A percentile compares a stretch with the other conserved stretches of the same genome.
These are phyloP conservation scores for Clitarchus hookeri DNA, from an alignment of 2,888 invertebrate genomes.

Conservation along the genomic window DNA sequence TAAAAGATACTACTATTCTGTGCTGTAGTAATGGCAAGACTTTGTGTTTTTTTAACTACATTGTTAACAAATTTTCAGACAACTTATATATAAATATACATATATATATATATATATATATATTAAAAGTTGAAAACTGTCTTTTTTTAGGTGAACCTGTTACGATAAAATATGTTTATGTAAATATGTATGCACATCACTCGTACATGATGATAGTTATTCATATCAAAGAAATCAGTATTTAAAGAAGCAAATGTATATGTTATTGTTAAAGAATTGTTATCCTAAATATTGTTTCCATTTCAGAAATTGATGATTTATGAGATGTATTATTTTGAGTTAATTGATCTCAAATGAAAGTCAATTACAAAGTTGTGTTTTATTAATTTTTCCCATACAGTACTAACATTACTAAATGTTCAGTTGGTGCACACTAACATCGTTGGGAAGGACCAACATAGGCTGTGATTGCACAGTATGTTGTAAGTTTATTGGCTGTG, in stretches of 20 bases:
- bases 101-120: slow-evolving; percentile 25
- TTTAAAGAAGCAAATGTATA: slow-evolving; percentile 11
- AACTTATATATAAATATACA: slow-evolving; percentile 22
- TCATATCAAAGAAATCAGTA: slow-evolving; percentile 14
- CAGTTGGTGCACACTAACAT: not conserved
- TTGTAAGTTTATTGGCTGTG: too few relatives aligned
- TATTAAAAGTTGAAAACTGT: not conserved
- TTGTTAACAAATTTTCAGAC: slow-evolving; percentile 24
- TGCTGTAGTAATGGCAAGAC: slow-evolving; percentile 7
- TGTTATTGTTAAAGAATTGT: slow-evolving; percentile 3
- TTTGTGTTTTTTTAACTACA: slow-evolving; percentile 16
- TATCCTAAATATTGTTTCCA: slow-evolving; percentile 18
- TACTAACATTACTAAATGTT: not conserved
- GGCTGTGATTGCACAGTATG: too few relatives aligned
- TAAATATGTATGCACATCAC: slow-evolving; percentile 28
- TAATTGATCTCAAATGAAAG: slow-evolving; percentile 23
- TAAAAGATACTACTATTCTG: not conserved
- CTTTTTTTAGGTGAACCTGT: slow-evolving; percentile 20
- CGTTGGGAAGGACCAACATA: too few relatives aligned
- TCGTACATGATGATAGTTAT: not conserved
- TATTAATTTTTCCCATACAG: not conserved
- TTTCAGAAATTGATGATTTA: slow-evolving; percentile 4
- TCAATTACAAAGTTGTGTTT: slow-evolving; percentile 21
- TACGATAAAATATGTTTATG: slow-evolving; percentile 17
- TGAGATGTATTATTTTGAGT: slow-evolving; percentile 22